Conservation (phyloP, 2,888 invertebrate genomes). For the Abrostola triplasia region DNA sequence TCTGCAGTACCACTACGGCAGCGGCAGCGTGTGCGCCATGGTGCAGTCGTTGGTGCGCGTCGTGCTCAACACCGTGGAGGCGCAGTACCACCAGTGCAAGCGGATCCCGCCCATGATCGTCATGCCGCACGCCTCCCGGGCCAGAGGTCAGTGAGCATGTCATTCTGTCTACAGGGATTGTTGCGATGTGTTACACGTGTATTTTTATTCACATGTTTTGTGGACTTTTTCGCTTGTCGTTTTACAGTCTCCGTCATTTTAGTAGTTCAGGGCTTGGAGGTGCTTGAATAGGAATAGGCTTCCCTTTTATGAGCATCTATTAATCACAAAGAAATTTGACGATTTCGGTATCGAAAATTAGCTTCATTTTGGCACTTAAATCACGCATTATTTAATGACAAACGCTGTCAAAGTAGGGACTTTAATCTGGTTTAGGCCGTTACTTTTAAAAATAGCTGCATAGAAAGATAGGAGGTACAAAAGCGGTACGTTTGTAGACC, state of each 20-base stretch:
- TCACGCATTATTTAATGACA: no score
- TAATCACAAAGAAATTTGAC: no score
- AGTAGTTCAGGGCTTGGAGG: no score
- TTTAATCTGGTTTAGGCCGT: background rate
- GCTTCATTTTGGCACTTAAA: no score
- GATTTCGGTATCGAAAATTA: no score
- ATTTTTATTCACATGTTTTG: background rate
- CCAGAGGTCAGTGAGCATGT: conserved; percentile 86
- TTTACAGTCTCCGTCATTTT: no score
- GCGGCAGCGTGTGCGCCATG: conserved; percentile 91
- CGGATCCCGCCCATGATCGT: conserved; percentile 94
- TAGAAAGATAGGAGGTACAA: background rate
- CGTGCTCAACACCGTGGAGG: conserved; percentile 96
- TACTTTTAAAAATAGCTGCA: background rate
- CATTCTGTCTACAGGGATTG: no score
- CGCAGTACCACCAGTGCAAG: conserved; percentile 97
- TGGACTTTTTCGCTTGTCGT: no score
- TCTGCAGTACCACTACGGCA: conserved; percentile 92
- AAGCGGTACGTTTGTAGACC: conserved; percentile 83
- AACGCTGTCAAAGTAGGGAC: no score
- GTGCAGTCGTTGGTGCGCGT: conserved; percentile 95
- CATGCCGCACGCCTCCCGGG: conserved; percentile 89
- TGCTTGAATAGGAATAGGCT: no score
- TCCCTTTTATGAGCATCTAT: no score
- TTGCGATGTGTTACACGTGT: background rate